Base-by-base conservation (phyloP, 2,888 invertebrate species). In the Trachelus tabidus region DNA sequence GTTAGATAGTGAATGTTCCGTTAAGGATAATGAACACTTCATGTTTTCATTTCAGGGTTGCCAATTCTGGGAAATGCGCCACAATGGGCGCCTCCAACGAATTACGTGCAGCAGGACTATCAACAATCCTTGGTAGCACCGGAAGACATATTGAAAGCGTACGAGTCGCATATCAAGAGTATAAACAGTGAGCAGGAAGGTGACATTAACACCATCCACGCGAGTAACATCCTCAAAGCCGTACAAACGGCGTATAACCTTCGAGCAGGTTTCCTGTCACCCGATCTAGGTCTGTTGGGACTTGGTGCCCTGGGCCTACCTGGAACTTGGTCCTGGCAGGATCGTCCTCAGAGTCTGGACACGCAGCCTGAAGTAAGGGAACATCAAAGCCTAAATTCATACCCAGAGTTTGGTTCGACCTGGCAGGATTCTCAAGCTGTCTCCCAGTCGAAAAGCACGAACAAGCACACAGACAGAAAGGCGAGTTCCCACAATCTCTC, bases 81-180 rank as follows among this genome's bases (percentile, higher is more conserved):
- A 81, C 84, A 86, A 85, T 89, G 90, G 90, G 90, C 89, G 88
- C 88, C 87, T 80, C 85, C 88, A 85, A 84, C 87, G 79, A 84
- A 83, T 87, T 85, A 85, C 82, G 82, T 85, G 81, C 85, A 86
- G 83, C 87, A 87, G 88, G 83, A 85, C 78, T 81, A 86, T 83
- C 85, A 85, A 83, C 85, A 87, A 82, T 84, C 84, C 80, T 82
- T 89, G 85, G 83, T 90, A 90, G 84, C 88, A 85, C 84, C 83
- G 77, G 85, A 85, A 81, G 83, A 84, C 69, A 76, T 81, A 75
- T 80, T 79, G 34, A 76, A 82, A 77, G 76, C 73, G 81, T 73
- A 83, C 77, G 73, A 78, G 73, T 81, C 80, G 75, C 76, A 77
- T 76, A 76, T 73, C 37, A 80, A 80, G 71, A 77, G 77, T 69